Base-by-base conservation (phyloP, 2,888 invertebrate genomes). In the Crossocerus cetratus region DNA sequence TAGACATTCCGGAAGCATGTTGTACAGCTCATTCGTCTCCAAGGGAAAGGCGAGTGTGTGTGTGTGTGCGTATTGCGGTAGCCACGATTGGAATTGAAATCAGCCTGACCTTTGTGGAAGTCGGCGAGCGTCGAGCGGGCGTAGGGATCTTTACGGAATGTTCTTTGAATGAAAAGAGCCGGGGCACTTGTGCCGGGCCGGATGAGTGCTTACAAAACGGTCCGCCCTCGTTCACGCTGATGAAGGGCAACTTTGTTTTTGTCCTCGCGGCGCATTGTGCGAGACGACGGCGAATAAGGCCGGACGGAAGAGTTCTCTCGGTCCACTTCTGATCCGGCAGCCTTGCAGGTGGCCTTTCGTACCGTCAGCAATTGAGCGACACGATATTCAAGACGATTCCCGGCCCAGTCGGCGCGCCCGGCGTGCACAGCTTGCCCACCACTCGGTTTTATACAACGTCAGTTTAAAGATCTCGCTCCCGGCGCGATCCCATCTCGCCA, bases 381-480 rank as follows among this genome's bases (percentile, higher is more conserved):
- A 32, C 32, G 32, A 8, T 4, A 32, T 32, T 32, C 8, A 32
- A 32, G 32, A 32, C 32, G 21, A 54, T 67, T 22, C 23, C 32
- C 53, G 2, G 11, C 8, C 42, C 14, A 20, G 23, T 18, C 64
- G 14, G 22, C 56, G 22, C 3, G 14, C 23, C 32, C 14, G 16
- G 11, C 4, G 2, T 32, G 18, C 21, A 21, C 5, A 32, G 8
- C 11, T 8, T 1, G 8, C 8, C 0, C 32, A 5, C 0, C 32
- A 5, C 16, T 49, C 13, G 49, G 16, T 11, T 32, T 49, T 49
- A 49, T 49, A 49, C 4, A n/a, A n/a, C 11, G 53, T 20, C 22
- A 65, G 67, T 74, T 74, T 69, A 67, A 65, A 61, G 69, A 65
- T 49, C 54, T 43, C 54, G 54, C 13, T n/a, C 49, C 58, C 58